Evolutionary conservation across 2,797 vertebrate genomes (phyloP).

Genomic region (Antennarius maculatus): DNA sequence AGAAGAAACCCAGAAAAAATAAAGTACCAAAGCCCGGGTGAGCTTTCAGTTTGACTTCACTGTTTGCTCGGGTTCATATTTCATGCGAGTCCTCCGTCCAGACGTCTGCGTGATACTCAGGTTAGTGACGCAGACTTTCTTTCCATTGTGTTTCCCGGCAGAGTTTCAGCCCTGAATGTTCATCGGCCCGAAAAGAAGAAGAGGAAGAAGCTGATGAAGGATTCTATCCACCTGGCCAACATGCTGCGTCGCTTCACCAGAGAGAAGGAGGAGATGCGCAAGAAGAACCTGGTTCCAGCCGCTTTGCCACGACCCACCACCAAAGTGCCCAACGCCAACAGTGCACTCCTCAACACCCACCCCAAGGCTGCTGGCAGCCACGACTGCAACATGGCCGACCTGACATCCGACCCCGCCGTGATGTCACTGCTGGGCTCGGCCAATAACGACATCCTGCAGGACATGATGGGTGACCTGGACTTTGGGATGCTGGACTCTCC

Average conservation of each 20-base stretch:
- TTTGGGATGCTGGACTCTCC: slow-evolving; percentile 92
- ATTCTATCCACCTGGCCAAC: slow-evolving; percentile 91
- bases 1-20: slow-evolving; percentile 92
- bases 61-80: neutral
- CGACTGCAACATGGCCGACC: slow-evolving; percentile 73
- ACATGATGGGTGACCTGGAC: slow-evolving; percentile 95
- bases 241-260: slow-evolving; percentile 95
- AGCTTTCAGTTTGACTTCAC: slow-evolving; percentile 36
- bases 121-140: neutral
- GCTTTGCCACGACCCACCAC: slow-evolving; percentile 46
- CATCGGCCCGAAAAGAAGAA: slow-evolving; percentile 97
- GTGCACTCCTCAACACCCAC: slow-evolving; percentile 65
- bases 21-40: slow-evolving; percentile 93
- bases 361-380: slow-evolving; percentile 61
- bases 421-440: slow-evolving; percentile 91
- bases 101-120: neutral
- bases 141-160: slow-evolving; percentile 51
- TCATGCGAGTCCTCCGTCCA: neutral
- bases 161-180: slow-evolving; percentile 89
- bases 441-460: slow-evolving; percentile 91
- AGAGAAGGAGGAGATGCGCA: slow-evolving; percentile 92
- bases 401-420: slow-evolving; percentile 86
- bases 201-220: slow-evolving; percentile 96
- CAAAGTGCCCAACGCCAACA: slow-evolving; percentile 71
- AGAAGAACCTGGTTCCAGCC: slow-evolving; percentile 74